Evolutionary conservation across 2,797 vertebrate genomes (phyloP).

Genomic region (Alosa sapidissima): DNA sequence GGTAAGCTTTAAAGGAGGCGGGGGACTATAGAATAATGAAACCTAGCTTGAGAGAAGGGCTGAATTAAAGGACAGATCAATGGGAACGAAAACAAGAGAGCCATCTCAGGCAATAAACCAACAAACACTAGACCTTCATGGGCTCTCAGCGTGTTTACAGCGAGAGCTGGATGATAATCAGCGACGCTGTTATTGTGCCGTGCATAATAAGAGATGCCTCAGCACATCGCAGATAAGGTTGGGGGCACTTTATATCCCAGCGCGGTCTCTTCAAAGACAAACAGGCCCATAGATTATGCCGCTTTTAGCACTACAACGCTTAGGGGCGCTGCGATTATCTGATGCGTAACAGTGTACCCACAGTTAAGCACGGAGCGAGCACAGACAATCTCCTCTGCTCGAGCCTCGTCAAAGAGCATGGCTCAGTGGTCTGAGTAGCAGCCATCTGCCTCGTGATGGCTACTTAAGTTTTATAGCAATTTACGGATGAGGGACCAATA

Average conservation of each 20-base stretch:
- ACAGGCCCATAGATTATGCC: conserved; percentile 71
- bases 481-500: conserved; percentile 46
- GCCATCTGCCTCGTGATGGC: conserved; percentile 53
- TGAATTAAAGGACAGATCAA: conserved; percentile 62
- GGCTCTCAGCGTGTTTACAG: conserved; percentile 1
- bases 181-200: conserved; percentile 61
- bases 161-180: conserved; percentile 65
- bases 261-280: conserved; percentile 68
- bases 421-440: conserved; percentile 52
- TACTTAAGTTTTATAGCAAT: conserved; percentile 49
- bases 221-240: conserved; percentile 70
- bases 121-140: conserved; percentile 57
- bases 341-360: conserved; percentile 38
- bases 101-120: conserved; percentile 60
- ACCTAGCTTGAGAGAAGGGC: conserved; percentile 58
- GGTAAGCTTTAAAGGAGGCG: conserved; percentile 36
- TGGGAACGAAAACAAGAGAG: conserved; percentile 56
- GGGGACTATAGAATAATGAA: not conserved
- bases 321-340: conserved; percentile 60
- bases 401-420: conserved; percentile 46
- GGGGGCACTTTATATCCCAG: conserved; percentile 67
- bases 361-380: conserved; percentile 46
- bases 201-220: conserved; percentile 71
- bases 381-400: conserved; percentile 24
- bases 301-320: conserved; percentile 68